Conservation (phyloP, 2,888 invertebrate genomes). For the Chelonus formosanus region DNA sequence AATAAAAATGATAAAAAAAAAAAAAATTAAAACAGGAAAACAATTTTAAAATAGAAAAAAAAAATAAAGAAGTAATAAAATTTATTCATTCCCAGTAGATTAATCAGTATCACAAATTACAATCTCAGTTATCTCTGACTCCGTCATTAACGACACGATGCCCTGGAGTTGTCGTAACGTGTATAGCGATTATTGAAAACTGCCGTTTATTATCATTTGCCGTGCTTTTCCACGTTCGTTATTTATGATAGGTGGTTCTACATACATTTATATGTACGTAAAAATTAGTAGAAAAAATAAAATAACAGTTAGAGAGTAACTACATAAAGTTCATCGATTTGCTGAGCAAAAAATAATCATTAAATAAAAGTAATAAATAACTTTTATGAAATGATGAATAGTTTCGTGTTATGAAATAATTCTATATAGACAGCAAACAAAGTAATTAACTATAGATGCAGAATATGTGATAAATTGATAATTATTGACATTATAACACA, state of each 20-base stretch:
- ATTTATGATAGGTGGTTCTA: slow-evolving; percentile 15
- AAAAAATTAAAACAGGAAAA: neutral
- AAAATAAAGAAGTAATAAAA: too few species aligned
- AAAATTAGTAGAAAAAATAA: too few species aligned
- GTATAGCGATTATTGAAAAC: slow-evolving; percentile 34
- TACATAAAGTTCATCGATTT: too few species aligned
- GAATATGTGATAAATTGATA: too few species aligned
- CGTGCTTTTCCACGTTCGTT: slow-evolving; percentile 13
- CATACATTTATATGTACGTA: too few species aligned
- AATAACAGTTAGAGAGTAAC: too few species aligned
- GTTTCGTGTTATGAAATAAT: neutral
- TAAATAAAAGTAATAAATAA: too few species aligned
- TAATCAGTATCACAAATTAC: slow-evolving; percentile 25
- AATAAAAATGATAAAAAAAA: neutral
- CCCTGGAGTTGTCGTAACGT: slow-evolving; percentile 20
- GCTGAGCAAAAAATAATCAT: too few species aligned
- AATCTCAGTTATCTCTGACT: slow-evolving; percentile 29
- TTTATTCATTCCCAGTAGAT: slow-evolving; percentile 9
- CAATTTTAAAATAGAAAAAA: neutral
- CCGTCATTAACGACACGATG: slow-evolving; percentile 27
- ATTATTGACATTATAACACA: too few species aligned
- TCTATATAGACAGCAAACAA: too few species aligned
- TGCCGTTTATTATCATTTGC: slow-evolving; percentile 26
- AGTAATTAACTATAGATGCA: too few species aligned
- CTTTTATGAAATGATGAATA: too few species aligned